Conservation (phyloP, 2,888 invertebrate genomes). For the Lepidochrysops patricia region DNA sequence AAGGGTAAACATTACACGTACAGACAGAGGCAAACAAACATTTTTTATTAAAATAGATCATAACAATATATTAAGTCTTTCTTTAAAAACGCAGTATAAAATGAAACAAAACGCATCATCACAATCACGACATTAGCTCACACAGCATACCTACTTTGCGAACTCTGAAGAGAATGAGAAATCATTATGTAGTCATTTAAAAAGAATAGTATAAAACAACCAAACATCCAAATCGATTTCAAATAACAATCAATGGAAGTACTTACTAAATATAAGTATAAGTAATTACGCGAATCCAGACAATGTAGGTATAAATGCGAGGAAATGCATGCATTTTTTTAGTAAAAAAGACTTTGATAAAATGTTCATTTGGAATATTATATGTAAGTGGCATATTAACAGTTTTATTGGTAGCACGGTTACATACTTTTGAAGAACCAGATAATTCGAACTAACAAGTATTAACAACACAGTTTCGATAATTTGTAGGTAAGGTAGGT, state of each 20-base stretch:
- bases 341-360: neutral
- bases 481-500: neutral
- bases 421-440: neutral
- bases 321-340: too few species aligned
- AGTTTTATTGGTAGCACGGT: neutral
- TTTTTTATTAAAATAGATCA: neutral
- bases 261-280: too few species aligned
- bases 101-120: neutral
- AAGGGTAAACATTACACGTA: neutral
- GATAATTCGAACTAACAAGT: neutral
- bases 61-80: slow-evolving; percentile 3
- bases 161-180: neutral
- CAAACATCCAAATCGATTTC: too few species aligned
- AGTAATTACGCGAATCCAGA: too few species aligned
- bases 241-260: too few species aligned
- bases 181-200: neutral
- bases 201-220: too few species aligned
- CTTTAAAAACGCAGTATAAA: slow-evolving; percentile 1
- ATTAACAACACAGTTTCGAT: neutral
- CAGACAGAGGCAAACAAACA: neutral
- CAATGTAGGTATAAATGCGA: too few species aligned
- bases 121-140: too few species aligned
- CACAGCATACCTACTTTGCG: neutral
- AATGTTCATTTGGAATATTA: neutral
- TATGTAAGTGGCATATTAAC: neutral